Evolutionary conservation across 2,888 invertebrate species (phyloP).

Genomic region (Flexamia atlantica): DNA sequence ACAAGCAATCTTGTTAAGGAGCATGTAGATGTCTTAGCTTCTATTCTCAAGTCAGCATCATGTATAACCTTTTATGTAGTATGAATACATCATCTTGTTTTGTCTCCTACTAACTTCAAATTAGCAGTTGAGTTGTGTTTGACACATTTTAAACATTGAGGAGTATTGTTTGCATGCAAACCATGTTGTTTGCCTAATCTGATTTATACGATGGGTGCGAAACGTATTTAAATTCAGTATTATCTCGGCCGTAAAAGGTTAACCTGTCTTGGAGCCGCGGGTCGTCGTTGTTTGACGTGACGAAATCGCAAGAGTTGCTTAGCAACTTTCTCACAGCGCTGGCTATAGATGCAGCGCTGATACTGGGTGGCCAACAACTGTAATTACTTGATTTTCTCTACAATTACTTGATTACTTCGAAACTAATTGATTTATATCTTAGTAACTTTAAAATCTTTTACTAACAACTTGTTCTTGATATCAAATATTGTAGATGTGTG

Average conservation of each 20-base stretch:
- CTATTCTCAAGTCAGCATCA: no score
- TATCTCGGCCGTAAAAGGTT: background rate
- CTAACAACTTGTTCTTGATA: no score
- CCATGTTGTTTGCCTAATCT: background rate
- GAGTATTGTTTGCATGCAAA: slow-evolving; percentile 9
- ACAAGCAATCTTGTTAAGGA: no score
- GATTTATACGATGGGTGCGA: background rate
- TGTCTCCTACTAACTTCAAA: no score
- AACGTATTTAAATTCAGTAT: background rate
- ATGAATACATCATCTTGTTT: no score
- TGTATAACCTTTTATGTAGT: no score
- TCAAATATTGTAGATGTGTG: no score
- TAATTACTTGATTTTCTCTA: no score
- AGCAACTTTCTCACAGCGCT: background rate
- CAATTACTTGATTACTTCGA: no score
- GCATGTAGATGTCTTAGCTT: no score
- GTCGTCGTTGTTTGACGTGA: slow-evolving; percentile 17
- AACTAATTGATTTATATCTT: no score
- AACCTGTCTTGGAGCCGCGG: background rate
- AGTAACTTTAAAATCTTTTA: no score
- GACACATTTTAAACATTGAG: background rate
- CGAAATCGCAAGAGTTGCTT: background rate
- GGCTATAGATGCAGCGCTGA: background rate
- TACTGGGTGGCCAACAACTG: background rate
- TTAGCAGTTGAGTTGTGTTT: background rate